phyloP scores from a whole-genome alignment of 2,888 invertebrate genomes.

The Ferrisia virgata region DNA sequence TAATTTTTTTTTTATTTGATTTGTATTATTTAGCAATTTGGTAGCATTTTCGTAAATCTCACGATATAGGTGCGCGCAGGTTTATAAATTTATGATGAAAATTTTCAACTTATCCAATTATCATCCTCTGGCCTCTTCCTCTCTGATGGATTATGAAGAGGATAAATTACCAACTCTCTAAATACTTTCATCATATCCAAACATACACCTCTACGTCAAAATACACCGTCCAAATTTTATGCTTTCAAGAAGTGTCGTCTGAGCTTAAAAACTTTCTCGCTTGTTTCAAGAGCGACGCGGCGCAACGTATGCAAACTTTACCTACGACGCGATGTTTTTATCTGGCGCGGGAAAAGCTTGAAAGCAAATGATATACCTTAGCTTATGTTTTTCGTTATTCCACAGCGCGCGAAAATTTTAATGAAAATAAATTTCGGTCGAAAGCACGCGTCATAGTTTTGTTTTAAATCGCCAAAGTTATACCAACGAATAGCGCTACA shows the following conservation, averaged over 20 bases:
- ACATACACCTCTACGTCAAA: neutral
- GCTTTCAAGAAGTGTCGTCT: neutral
- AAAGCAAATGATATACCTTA: neutral
- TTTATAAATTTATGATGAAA: too few species aligned
- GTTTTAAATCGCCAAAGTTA: slow-evolving; percentile 5
- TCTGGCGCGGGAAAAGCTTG: neutral
- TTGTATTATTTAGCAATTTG: too few species aligned
- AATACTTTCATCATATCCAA: neutral
- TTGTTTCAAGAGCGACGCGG: neutral
- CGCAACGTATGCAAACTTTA: neutral
- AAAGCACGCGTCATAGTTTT: neutral
- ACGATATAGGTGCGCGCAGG: too few species aligned
- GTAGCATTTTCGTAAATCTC: too few species aligned
- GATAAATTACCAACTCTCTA: neutral
- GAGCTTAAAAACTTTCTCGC: neutral
- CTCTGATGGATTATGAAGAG: too few species aligned
- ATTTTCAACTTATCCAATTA: too few species aligned
- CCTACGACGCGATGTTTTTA: neutral
- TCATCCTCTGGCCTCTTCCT: too few species aligned
- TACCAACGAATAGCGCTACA: neutral
- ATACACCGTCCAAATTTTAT: neutral
- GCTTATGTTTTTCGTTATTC: neutral
- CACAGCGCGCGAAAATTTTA: neutral
- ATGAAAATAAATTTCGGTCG: neutral
- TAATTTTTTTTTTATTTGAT: too few species aligned